Conservation (phyloP, 2,888 invertebrate species). For the Nesidiocoris tenuis region DNA sequence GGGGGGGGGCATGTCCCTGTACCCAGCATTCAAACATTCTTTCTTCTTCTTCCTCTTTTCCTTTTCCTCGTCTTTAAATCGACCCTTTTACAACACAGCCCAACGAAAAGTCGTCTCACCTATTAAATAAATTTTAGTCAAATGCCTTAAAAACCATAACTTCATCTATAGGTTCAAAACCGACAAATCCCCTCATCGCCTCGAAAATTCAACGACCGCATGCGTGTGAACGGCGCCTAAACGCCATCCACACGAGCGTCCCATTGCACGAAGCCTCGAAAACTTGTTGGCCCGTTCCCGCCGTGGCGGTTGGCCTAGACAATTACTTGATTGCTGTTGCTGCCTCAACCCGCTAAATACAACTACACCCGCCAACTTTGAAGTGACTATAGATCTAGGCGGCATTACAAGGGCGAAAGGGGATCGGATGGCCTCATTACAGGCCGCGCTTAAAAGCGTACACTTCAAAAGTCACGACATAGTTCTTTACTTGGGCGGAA, state of each 20-base stretch:
- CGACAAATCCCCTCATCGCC: too few relatives aligned
- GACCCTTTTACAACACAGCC: too few relatives aligned
- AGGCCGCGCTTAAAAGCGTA: neutral
- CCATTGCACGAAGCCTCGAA: neutral
- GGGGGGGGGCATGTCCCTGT: too few relatives aligned
- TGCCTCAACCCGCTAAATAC: neutral
- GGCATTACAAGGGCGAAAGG: neutral
- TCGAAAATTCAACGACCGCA: too few relatives aligned
- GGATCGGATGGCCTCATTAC: neutral
- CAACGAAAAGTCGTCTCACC: too few relatives aligned
- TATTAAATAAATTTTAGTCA: too few relatives aligned
- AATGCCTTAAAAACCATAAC: too few relatives aligned
- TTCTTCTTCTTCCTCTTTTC: too few relatives aligned
- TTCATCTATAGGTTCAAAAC: too few relatives aligned
- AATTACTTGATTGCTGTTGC: neutral
- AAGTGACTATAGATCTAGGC: neutral
- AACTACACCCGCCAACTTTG: neutral
- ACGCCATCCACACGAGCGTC: neutral
- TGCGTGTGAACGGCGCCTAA: too few relatives aligned
- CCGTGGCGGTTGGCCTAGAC: neutral
- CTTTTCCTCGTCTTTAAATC: too few relatives aligned
- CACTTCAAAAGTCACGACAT: neutral
- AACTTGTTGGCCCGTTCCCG: neutral
- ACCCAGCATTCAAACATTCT: too few relatives aligned
- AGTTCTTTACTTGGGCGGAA: neutral